A percentile compares a stretch with the other conserved stretches of the same genome.
These are phyloP conservation scores for Alentia gelatinosa DNA, from an alignment of 2,888 invertebrate species.

Conservation along the genomic window DNA sequence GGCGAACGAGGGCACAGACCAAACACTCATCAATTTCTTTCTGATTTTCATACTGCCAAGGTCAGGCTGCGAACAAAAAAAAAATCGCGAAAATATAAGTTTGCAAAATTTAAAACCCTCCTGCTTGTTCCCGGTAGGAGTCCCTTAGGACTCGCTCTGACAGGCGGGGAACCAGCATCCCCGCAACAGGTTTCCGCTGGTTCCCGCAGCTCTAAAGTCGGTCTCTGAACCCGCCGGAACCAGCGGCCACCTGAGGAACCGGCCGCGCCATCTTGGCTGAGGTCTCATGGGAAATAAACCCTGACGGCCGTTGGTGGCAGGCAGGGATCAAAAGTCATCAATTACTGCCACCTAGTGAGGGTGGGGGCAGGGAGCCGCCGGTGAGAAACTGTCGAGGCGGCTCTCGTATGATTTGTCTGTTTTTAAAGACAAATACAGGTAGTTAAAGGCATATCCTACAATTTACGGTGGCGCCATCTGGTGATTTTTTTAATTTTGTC, in stretches of 20 bases:
- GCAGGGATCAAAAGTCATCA: constrained; percentile 8
- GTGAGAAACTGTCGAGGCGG: not conserved
- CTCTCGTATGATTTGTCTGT: too few species aligned
- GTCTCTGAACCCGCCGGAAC: not conserved
- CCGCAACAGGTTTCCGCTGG: not conserved
- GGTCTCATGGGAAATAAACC: not conserved
- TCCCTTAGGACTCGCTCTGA: not conserved
- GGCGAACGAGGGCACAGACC: too few species aligned
- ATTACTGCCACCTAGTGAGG: not conserved
- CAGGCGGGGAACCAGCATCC: not conserved
- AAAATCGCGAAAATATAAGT: too few species aligned
- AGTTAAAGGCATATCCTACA: too few species aligned
- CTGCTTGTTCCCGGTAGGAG: not conserved
- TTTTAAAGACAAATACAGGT: too few species aligned
- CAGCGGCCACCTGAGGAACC: not conserved
- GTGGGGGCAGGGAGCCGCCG: not conserved
- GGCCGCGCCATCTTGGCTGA: not conserved
- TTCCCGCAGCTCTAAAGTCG: not conserved
- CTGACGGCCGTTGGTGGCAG: too few species aligned
- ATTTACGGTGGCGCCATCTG: too few species aligned
- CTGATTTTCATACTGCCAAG: too few species aligned
- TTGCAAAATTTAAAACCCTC: too few species aligned
- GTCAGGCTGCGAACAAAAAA: too few species aligned
- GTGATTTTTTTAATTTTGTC: too few species aligned
- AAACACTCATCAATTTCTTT: too few species aligned